Percentiles rank a stretch among this genome's conserved stretches.
Evolutionary conservation across 2,888 invertebrate genomes (phyloP).

Genomic region (Lepidonotus clava): DNA sequence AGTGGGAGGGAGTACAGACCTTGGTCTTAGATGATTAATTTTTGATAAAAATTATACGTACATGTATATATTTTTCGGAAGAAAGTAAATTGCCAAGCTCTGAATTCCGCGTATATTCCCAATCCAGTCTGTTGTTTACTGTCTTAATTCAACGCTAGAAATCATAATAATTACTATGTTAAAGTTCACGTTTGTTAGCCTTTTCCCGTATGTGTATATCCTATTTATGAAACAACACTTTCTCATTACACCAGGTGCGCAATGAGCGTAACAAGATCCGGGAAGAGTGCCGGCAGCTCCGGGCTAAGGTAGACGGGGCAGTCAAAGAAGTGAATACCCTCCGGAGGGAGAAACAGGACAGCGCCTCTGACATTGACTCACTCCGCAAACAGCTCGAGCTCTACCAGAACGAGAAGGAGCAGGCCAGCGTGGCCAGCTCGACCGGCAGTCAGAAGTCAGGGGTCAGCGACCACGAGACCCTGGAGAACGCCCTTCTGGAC

Average conservation of each 20-base stretch:
- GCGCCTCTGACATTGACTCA: conserved; percentile 86
- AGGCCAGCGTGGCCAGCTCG: conserved; percentile 58
- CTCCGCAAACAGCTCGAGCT: conserved; percentile 80
- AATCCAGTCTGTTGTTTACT: too few species aligned
- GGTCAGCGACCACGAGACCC: conserved; percentile 23
- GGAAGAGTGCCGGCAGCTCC: conserved; percentile 92
- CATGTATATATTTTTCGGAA: too few species aligned
- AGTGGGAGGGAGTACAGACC: too few species aligned
- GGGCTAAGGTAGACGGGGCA: conserved; percentile 87
- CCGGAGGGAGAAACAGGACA: conserved; percentile 89
- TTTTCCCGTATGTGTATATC: too few species aligned
- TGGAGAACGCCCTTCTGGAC: conserved; percentile 51
- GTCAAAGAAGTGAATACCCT: conserved; percentile 82
- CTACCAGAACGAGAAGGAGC: conserved; percentile 59
- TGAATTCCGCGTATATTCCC: too few species aligned
- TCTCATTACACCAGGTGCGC: too few species aligned
- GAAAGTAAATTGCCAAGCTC: too few species aligned
- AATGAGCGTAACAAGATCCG: conserved; percentile 93
- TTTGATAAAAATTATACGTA: too few species aligned
- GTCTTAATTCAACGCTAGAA: background rate
- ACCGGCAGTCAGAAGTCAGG: conserved; percentile 58
- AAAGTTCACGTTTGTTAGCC: too few species aligned
- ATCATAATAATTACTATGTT: too few species aligned
- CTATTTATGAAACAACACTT: too few species aligned
- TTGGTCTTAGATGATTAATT: too few species aligned